A percentile compares a stretch with the other conserved stretches of the same genome.
These are phyloP conservation scores for Siphamia tubifer DNA, from an alignment of 2,113 vertebrate species.

Conservation along the genomic window DNA sequence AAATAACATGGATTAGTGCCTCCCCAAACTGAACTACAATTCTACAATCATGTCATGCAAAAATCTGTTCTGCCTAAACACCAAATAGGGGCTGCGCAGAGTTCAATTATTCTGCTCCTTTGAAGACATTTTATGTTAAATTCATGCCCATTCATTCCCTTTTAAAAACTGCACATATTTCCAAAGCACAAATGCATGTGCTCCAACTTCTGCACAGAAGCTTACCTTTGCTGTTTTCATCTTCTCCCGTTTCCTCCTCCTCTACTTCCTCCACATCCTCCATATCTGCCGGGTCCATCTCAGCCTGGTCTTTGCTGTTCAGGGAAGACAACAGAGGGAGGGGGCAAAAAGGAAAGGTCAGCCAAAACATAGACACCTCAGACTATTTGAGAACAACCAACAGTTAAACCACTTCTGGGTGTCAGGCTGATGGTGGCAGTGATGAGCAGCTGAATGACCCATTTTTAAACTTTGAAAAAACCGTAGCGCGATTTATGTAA, in stretches of 20 bases:
- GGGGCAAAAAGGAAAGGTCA: neutral
- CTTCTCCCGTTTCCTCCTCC: constrained; percentile 92
- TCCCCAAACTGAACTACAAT: neutral
- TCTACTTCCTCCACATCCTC: constrained; percentile 98
- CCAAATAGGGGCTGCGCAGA: neutral
- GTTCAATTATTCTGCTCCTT: neutral
- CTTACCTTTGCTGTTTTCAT: constrained; percentile 94
- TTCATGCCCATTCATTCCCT: neutral
- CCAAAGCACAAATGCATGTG: neutral
- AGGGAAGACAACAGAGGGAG: neutral
- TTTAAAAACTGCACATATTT: rapidly evolving
- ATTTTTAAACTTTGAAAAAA: no score
- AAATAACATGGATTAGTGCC: constrained; percentile 33
- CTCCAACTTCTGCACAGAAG: neutral
- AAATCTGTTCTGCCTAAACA: neutral
- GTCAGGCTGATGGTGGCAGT: neutral
- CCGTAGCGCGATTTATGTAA: no score
- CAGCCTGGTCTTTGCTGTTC: constrained; percentile 93
- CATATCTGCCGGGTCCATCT: constrained; percentile 97
- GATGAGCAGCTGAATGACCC: no score
- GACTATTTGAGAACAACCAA: neutral
- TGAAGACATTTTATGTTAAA: neutral
- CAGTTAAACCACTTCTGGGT: neutral
- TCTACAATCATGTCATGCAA: constrained; percentile 9
- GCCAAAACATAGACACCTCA: neutral